Conservation (phyloP, 2,113 vertebrate species). For the Pituophis catenifer region DNA sequence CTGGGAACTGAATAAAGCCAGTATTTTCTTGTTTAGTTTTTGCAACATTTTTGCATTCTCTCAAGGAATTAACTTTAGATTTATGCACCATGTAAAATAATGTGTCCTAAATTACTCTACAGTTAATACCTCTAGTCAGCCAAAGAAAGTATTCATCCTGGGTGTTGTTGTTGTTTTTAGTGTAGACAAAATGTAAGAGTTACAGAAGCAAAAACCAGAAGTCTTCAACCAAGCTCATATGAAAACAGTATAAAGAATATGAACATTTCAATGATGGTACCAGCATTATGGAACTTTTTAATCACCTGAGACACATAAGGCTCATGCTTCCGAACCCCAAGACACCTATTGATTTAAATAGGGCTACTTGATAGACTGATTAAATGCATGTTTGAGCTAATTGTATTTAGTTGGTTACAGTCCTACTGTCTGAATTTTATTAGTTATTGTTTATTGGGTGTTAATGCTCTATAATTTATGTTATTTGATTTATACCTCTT, state of each 20-base stretch:
- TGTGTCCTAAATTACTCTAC: neutral
- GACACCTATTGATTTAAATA: too few relatives aligned
- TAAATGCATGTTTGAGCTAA: neutral
- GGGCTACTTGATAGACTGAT: neutral
- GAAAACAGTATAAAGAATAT: neutral
- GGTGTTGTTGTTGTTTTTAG: neutral
- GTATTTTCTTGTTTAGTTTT: neutral
- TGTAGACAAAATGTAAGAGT: neutral
- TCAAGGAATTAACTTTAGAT: neutral
- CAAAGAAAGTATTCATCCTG: neutral
- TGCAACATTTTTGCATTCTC: neutral
- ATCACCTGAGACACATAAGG: neutral
- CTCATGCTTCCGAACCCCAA: neutral
- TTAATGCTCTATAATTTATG: neutral
- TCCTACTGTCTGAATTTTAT: neutral
- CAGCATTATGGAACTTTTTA: neutral
- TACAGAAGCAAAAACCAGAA: neutral
- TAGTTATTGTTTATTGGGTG: neutral
- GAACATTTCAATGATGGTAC: neutral
- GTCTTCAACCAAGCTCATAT: neutral
- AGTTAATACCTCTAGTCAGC: neutral
- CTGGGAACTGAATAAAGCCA: slow-evolving; percentile 4
- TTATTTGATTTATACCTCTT: neutral
- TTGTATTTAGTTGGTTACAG: neutral
- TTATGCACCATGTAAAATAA: neutral